Evolutionary conservation across 1,140 invertebrate genomes (phyloP).

Genomic region (Leptinotarsa defecta): DNA sequence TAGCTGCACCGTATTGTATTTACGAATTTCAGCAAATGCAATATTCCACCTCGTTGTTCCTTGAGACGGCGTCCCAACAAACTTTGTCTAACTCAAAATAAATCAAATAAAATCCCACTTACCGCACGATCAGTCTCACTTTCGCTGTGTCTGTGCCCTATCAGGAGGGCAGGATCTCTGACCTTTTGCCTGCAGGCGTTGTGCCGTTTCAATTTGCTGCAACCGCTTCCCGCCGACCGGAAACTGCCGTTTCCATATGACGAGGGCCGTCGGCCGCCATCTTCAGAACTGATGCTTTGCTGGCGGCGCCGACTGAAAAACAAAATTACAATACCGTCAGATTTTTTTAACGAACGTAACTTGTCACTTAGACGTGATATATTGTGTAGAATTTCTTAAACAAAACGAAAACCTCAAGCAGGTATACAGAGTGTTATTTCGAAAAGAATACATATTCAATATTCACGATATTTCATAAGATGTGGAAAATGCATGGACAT

Average conservation of each 20-base stretch:
- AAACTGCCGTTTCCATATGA: constrained; percentile 39
- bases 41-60: too few species aligned
- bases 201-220: constrained; percentile 44
- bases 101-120: constrained; percentile 31
- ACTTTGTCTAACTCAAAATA: background rate
- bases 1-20: too few species aligned
- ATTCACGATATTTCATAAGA: too few species aligned
- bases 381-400: too few species aligned
- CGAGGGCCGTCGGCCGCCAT: constrained; percentile 32
- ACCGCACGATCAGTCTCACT: constrained; percentile 28
- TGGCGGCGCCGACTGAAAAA: constrained; percentile 40
- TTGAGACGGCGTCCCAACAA: too few species aligned
- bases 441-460: too few species aligned
- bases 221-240: constrained; percentile 42
- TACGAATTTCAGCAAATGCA: too few species aligned
- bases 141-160: constrained; percentile 25
- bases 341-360: too few species aligned
- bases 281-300: constrained; percentile 43
- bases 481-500: too few species aligned
- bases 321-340: background rate
- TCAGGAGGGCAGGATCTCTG: constrained; percentile 32
- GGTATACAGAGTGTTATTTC: too few species aligned
- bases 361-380: too few species aligned
- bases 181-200: constrained; percentile 46
- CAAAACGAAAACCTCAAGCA: too few species aligned